These are phyloP conservation scores for Drosophila persimilis DNA, from an alignment of 1,140 invertebrate species.

Conservation along the genomic window DNA sequence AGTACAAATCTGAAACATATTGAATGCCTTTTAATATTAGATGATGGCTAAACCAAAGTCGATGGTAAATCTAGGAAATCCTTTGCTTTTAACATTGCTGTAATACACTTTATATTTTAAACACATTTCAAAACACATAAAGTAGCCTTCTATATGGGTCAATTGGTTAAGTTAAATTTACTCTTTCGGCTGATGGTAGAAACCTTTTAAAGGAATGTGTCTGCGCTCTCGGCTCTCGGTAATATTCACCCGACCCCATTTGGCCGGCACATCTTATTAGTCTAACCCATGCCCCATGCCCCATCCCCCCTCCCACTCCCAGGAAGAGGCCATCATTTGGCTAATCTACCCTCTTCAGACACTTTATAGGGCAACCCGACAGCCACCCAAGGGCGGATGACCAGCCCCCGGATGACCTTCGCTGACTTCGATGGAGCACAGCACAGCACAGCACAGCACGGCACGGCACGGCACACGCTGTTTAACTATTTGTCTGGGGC, in stretches of 20 bases:
- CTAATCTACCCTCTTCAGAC: conserved; percentile 70
- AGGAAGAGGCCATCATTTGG: conserved; percentile 16
- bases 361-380: conserved; percentile 33
- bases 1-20: too few species aligned
- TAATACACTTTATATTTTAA: too few species aligned
- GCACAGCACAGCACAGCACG: too few species aligned
- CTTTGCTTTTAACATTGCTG: too few species aligned
- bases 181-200: too few species aligned
- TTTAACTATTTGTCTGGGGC: conserved; percentile 31
- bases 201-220: conserved; percentile 13
- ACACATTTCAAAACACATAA: too few species aligned
- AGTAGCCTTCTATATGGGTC: background rate
- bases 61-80: too few species aligned
- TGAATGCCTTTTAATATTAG: too few species aligned
- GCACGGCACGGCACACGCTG: too few species aligned
- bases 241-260: background rate
- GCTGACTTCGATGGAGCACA: background rate
- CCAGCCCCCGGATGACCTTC: conserved; percentile 15
- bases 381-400: too few species aligned
- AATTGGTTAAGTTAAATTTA: conserved; percentile 4
- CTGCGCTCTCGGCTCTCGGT: background rate
- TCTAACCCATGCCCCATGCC: background rate
- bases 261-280: conserved; percentile 25
- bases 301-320: background rate
- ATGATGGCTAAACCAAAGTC: too few species aligned